Conservation (phyloP, 1,140 invertebrate genomes). For the Ephestia elutella region DNA sequence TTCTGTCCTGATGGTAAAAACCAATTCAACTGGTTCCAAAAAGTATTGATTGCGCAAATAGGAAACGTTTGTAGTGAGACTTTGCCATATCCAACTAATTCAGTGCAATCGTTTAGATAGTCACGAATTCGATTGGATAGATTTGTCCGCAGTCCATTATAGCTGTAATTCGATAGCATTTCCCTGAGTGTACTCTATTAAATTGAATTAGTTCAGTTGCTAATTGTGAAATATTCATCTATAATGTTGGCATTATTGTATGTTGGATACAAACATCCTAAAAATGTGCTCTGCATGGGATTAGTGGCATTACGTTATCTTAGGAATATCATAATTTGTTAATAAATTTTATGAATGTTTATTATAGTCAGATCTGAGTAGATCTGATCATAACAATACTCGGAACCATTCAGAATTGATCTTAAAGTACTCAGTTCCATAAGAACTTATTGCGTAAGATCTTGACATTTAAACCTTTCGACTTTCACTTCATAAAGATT, state of each 20-base stretch:
- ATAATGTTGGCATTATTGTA: no score
- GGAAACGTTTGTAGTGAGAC: neutral
- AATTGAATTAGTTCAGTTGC: neutral
- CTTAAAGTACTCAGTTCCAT: neutral
- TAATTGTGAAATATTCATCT: no score
- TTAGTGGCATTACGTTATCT: no score
- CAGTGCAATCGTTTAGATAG: constrained; percentile 18
- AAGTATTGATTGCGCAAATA: neutral
- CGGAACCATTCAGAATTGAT: neutral
- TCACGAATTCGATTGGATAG: constrained; percentile 26
- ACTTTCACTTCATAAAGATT: constrained; percentile 13
- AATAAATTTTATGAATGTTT: no score
- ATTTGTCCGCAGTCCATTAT: neutral
- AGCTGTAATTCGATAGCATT: neutral
- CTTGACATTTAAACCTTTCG: constrained; percentile 1
- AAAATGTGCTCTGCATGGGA: no score
- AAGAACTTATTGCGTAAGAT: neutral
- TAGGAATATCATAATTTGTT: no score
- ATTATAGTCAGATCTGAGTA: no score
- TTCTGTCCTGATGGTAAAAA: neutral
- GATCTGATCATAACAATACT: no score
- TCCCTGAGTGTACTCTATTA: neutral
- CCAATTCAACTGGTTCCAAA: neutral
- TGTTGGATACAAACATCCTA: no score
- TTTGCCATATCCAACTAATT: constrained; percentile 17